phyloP scores from a whole-genome alignment of 2,113 vertebrate genomes.

The Plecturocebus donacophilus region DNA sequence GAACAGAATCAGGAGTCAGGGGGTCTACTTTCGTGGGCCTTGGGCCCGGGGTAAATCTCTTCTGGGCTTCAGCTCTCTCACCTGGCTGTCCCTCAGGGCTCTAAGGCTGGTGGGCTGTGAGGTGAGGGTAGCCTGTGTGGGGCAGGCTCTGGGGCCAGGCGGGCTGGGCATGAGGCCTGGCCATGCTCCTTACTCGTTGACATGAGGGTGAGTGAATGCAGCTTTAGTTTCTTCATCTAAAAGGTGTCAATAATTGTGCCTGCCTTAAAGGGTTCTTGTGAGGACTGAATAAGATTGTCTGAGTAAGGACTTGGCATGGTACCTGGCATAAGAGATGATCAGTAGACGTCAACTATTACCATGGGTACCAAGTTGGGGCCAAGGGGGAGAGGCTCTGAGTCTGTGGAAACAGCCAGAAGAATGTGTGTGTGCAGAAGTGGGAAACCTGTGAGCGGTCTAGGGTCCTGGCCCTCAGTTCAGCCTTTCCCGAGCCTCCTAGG shows the following conservation, averaged over 20 bases:
- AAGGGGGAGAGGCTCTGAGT: not conserved
- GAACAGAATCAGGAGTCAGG: not conserved
- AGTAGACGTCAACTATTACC: not conserved
- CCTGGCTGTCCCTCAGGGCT: not conserved
- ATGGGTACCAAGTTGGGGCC: not conserved
- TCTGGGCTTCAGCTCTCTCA: not conserved
- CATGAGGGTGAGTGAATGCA: not conserved
- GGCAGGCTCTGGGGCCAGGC: not conserved
- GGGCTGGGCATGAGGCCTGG: not conserved
- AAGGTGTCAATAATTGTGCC: not conserved
- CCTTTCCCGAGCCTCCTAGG: not conserved
- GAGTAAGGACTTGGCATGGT: not conserved
- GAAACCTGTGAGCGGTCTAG: not conserved
- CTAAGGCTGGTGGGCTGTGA: not conserved
- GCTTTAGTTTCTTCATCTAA: not conserved
- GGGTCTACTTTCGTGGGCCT: not conserved
- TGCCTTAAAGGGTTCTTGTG: not conserved
- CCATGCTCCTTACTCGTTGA: not conserved
- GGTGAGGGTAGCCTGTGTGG: not conserved
- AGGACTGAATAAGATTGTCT: slow-evolving; percentile 3
- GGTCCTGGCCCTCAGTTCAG: not conserved
- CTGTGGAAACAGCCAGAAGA: not conserved
- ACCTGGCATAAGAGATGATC: not conserved
- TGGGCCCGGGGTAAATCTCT: not conserved
- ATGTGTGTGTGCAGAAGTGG: not conserved